Evolutionary conservation across 2,113 vertebrate genomes (phyloP), one percentile per base, ranked within the genome.

Genomic region (Tiliqua scincoides): DNA sequence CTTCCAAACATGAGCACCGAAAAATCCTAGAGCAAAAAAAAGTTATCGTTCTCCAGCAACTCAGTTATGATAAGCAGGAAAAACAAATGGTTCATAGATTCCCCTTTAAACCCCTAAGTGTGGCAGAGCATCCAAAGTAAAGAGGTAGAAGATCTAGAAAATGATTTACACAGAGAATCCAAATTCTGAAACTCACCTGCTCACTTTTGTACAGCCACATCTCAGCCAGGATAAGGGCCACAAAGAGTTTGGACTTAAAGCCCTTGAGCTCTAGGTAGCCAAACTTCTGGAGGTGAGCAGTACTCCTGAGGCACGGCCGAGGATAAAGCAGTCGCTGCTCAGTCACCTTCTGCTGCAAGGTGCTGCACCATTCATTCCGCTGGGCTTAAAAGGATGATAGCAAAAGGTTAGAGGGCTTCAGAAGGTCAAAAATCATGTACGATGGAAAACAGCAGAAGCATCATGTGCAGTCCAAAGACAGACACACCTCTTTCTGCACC

Each of bases 141-240:
- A 32, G 1, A 7, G 35, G 20, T 32, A 23, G 37, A 30, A 59
- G 40, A 21, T 1, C 40, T 25, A 37, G 8, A 77, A 84, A 21
- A 54, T 37, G 2, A 30, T 30, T 12, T 35, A 25, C 20, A 37
- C 2, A 23, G 4, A 21, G n/a, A 27, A 32, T 71, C 84, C 32
- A 8, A 77, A 35, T 30, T 2, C 8, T 57, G 32, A 3, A 63
- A 82, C 95, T 12, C 92, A 99, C 99, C 98, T 99, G 98, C 63
- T 99, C 98, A 0, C 96, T 99, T 96, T 99, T 99, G 96, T 99
- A 97, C n/a, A 99, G 90, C 93, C 98, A 99, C 94, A 99, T 96
- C 95, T 98, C 97, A 0, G 98, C 98, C 0, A 97, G 97, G 93
- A 92, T 97, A 92, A 99, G 96, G 82, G 97, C 97, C 4, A 97